Conservation (phyloP, 2,888 invertebrate species). For the Drosophila quasianomalipes region DNA sequence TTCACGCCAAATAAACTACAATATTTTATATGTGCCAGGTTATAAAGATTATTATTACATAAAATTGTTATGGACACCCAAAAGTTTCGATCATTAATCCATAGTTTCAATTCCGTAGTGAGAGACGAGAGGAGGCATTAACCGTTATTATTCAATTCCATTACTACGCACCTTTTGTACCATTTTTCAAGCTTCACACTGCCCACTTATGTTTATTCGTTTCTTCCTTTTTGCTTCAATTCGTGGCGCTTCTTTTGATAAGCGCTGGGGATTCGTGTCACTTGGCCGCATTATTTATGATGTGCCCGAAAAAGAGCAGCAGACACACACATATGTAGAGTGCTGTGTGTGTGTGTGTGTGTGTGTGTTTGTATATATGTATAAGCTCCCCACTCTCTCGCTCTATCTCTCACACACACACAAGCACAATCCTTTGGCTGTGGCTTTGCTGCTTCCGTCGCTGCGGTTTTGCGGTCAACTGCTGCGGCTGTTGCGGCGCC, state of each 20-base stretch:
- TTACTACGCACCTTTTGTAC: conserved; percentile 36
- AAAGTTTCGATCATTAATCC: neutral
- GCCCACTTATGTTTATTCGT: conserved; percentile 23
- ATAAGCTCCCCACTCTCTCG: neutral
- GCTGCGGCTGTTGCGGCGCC: conserved; percentile 53
- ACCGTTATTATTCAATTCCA: conserved; percentile 46
- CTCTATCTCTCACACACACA: conserved; percentile 10
- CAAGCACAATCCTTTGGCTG: conserved; percentile 65
- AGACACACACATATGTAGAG: neutral
- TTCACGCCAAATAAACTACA: neutral
- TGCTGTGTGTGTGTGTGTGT: neutral
- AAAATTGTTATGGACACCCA: neutral
- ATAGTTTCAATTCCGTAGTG: conserved; percentile 6
- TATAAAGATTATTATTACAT: neutral
- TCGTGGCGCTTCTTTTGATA: conserved; percentile 51
- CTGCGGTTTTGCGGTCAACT: conserved; percentile 63
- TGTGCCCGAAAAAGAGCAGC: conserved; percentile 37
- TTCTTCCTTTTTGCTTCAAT: conserved; percentile 46
- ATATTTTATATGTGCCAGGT: neutral
- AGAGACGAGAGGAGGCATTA: neutral
- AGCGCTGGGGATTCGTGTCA: conserved; percentile 49
- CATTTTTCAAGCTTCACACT: conserved; percentile 10
- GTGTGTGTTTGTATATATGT: neutral
- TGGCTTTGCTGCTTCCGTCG: conserved; percentile 30
- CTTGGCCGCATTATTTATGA: conserved; percentile 71